Base-by-base conservation (phyloP, 2,888 invertebrate species). In the Apotomis capreana region DNA sequence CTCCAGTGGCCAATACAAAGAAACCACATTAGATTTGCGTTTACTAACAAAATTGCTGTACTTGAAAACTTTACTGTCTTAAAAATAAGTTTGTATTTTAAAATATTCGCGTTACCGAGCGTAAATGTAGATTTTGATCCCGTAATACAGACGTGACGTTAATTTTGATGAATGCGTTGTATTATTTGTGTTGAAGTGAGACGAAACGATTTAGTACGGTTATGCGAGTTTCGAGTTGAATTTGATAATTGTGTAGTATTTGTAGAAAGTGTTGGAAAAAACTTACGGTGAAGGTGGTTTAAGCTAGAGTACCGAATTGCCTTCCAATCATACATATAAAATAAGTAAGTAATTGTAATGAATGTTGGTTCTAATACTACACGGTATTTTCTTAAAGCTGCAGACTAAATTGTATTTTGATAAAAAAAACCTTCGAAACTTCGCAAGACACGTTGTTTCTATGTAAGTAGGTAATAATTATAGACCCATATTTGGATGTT, bases 131-230 rank as follows among this genome's bases (percentile, higher is more conserved):
- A 60, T 74, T 67, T 73, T 70, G 79, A 78, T 79, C 74, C 71
- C 67, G 74, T 81, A 84, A 86, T 83, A 81, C 82, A 84, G 81
- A 84, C 78, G 81, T 84, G 79, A 76, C 76, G 76, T 76, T 83
- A 86, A 87, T 85, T 85, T 83, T 83, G 86, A 88, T 81, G 77
- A 79, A 87, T 87, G 81, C 76, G 74, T 80, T 76, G 74, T 77
- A 73, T 64, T 78, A 76, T 81, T 57, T 46, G 65, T 65, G 65
- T 69, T 54, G 59, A 46, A 57, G 67, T 69, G 65, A 78, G 79
- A 78, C 74, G 76, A 76, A 74, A 75, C 68, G 69, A 78, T 81
- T 78, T 74, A 76, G 74, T 70, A 73, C 65, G 74, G 74, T 76
- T 74, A 75, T 69, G 76, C 64, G 74, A 75, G 63, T 52, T 59